Base-by-base conservation (phyloP, 2,797 vertebrate species). In the Discoglossus pictus region DNA sequence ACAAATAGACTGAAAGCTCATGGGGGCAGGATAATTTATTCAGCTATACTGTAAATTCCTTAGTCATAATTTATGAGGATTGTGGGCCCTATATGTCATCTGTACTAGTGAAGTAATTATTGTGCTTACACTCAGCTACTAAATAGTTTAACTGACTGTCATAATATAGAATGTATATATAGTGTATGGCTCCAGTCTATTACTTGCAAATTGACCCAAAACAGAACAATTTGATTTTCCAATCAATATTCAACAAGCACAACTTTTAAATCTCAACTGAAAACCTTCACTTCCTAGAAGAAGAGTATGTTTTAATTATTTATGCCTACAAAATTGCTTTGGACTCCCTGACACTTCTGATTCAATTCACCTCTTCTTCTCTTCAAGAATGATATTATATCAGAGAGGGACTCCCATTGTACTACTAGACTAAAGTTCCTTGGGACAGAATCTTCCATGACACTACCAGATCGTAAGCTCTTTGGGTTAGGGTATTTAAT, bases 211-310 rank as follows among this genome's bases (percentile, higher is more conserved):
- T 39, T 40, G 24, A 56, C 17, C 16, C 17, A 2, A n/a, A 35
- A 31, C 17, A 34, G n/a, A 20, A 44, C 3, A 25, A 42, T 13
- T 36, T 36, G 18, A 13, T 4, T 17, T 38, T 20, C 13, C 54
- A 58, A 6, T 58, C 17, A 39, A 20, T 56, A 40, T 58, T 58
- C 36, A 8, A 25, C 35, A 65, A 65, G 31, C 15, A 47, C 24
- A 18, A 25, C 51, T 56, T 65, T 44, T 13, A 55, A 24, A 17
- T 51, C 35, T 36, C 16, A 36, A 3, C 16, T 48, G 42, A 16
- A n/a, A 50, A 61, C n/a, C n/a, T 15, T 18, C 17, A 11, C 17
- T 12, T 15, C 3, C 24, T 46, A 6, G 44, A 34, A 44, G 9
- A 59, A 61, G n/a, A n/a, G n/a, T n/a, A 46, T 35, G 16, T 61